Evolutionary conservation across 2,888 invertebrate genomes (phyloP).

Genomic region (Abrostola triplasia): DNA sequence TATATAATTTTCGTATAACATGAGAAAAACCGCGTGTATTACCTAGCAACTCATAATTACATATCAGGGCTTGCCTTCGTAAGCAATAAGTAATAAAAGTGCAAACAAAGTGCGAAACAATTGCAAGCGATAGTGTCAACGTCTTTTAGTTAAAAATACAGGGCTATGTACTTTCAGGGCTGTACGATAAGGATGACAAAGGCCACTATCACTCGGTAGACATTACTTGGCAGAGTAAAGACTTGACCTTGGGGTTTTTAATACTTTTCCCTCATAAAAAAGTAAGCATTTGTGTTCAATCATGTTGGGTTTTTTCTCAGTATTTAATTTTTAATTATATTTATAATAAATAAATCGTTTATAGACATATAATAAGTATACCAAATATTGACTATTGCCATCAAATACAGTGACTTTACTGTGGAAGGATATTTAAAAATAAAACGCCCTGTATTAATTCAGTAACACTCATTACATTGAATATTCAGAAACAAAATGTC

Average conservation of each 20-base stretch:
- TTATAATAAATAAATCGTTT: background rate
- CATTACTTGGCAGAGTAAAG: slow-evolving; percentile 53
- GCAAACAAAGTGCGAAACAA: slow-evolving; percentile 53
- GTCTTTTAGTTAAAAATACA: slow-evolving; percentile 71
- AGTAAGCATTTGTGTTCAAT: too few species aligned
- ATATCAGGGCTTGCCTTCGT: slow-evolving; percentile 6
- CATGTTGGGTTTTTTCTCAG: too few species aligned
- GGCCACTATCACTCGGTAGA: slow-evolving; percentile 68
- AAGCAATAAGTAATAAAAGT: slow-evolving; percentile 41
- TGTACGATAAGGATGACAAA: slow-evolving; percentile 74
- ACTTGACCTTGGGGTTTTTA: slow-evolving; percentile 64
- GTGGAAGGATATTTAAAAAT: too few species aligned
- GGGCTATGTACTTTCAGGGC: slow-evolving; percentile 83
- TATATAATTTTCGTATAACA: too few species aligned
- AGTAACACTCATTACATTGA: too few species aligned
- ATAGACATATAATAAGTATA: too few species aligned
- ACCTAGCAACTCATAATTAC: slow-evolving; percentile 24
- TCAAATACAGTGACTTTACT: too few species aligned
- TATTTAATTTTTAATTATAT: too few species aligned
- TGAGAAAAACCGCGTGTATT: background rate
- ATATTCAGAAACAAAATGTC: too few species aligned
- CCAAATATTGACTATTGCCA: too few species aligned
- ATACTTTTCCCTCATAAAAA: background rate
- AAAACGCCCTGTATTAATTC: too few species aligned
- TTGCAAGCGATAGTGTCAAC: slow-evolving; percentile 50